Percentiles rank a stretch among this genome's conserved stretches.
Evolutionary conservation across 1,140 invertebrate genomes (phyloP).

Genomic region (Drosophila nebulosa): DNA sequence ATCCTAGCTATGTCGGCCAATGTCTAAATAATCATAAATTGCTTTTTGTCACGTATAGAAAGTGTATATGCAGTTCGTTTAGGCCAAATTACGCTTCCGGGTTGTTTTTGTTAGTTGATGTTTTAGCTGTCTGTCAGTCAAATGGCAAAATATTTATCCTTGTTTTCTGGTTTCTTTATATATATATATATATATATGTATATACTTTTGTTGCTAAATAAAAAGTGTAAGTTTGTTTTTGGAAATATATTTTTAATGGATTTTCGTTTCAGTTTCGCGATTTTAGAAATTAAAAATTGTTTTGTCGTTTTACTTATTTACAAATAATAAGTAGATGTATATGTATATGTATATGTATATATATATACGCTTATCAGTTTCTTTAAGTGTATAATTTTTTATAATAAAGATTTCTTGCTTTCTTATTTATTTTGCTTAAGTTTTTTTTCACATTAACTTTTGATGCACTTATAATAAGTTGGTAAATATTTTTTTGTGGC

Average conservation of each 20-base stretch:
- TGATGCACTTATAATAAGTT: not conserved
- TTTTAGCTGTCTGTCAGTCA: constrained; percentile 31
- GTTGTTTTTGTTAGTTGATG: not conserved
- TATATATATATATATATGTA: constrained; percentile 16
- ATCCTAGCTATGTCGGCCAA: too few relatives aligned
- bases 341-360: constrained; percentile 50
- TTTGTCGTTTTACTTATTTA: constrained; percentile 68
- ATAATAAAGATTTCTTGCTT: constrained; percentile 58
- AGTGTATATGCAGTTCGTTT: not conserved
- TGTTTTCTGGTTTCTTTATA: not conserved
- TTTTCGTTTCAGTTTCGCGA: constrained; percentile 43
- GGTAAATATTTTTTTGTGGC: constrained; percentile 51
- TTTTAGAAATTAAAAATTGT: constrained; percentile 56
- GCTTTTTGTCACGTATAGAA: too few relatives aligned
- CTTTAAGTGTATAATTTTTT: constrained; percentile 62
- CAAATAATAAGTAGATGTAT: constrained; percentile 73
- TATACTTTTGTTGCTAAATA: constrained; percentile 25
- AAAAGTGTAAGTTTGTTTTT: constrained; percentile 26
- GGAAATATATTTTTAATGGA: constrained; percentile 67
- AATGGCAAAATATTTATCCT: constrained; percentile 40
- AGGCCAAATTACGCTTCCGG: not conserved
- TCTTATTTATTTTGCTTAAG: constrained; percentile 32
- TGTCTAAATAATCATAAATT: too few relatives aligned
- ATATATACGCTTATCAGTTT: constrained; percentile 44
- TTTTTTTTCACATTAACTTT: constrained; percentile 16